phyloP scores from a whole-genome alignment of 2,113 vertebrate genomes.

The Pantherophis guttatus region DNA sequence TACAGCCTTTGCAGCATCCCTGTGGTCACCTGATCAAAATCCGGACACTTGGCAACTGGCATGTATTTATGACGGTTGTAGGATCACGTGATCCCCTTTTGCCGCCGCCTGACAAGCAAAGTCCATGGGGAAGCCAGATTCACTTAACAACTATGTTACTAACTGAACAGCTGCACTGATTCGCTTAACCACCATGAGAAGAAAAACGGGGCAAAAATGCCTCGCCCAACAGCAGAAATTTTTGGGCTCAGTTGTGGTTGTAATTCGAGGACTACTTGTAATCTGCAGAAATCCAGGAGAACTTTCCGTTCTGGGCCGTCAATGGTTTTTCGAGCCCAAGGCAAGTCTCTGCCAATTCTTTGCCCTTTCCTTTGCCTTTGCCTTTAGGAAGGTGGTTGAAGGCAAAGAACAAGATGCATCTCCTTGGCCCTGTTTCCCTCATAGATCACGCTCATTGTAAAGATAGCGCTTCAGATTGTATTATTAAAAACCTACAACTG shows the following conservation, averaged over 20 bases:
- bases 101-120: background rate
- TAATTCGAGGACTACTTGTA: background rate
- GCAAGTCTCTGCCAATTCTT: background rate
- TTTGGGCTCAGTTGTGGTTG: background rate
- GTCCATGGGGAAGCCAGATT: background rate
- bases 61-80: background rate
- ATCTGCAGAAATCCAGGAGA: background rate
- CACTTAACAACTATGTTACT: background rate
- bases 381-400: background rate
- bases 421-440: background rate
- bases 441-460: background rate
- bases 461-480: background rate
- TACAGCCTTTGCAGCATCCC: background rate
- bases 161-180: background rate
- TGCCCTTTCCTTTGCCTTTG: background rate
- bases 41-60: no score
- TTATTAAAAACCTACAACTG: background rate
- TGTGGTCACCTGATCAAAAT: background rate
- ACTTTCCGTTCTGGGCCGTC: background rate
- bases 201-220: background rate
- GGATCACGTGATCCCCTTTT: background rate
- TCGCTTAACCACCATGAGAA: background rate
- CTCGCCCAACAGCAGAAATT: background rate
- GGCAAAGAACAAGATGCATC: background rate
- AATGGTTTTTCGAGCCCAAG: background rate